These are phyloP conservation scores for Hystrix cristata DNA, from an alignment of 2,113 vertebrate genomes.

Conservation along the genomic window DNA sequence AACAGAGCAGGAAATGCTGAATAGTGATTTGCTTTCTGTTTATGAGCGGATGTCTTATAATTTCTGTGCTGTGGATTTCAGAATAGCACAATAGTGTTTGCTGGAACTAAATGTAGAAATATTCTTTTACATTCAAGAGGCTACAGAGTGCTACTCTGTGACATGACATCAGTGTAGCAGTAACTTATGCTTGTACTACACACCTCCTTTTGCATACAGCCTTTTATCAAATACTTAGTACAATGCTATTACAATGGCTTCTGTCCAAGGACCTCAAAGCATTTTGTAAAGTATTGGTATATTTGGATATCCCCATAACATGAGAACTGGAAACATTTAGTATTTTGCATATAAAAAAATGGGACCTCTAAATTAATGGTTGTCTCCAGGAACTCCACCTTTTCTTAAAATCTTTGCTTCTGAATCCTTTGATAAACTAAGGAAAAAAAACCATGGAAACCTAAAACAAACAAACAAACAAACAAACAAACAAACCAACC, in stretches of 20 bases:
- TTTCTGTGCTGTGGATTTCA: slow-evolving; percentile 80
- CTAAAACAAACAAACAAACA: background rate
- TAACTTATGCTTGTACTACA: slow-evolving; percentile 30
- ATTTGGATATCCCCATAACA: background rate
- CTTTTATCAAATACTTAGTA: slow-evolving; percentile 5
- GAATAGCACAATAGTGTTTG: slow-evolving; percentile 82
- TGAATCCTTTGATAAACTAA: slow-evolving; percentile 46
- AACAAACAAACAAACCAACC: background rate
- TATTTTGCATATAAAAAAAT: slow-evolving; percentile 38
- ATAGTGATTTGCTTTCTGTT: slow-evolving; percentile 83
- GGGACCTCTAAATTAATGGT: background rate
- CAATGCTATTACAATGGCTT: background rate
- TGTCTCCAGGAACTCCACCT: background rate
- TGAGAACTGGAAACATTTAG: background rate
- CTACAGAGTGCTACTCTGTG: slow-evolving; percentile 51
- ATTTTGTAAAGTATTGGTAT: slow-evolving; percentile 44
- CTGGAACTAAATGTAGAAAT: slow-evolving; percentile 80
- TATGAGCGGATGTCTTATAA: slow-evolving; percentile 82
- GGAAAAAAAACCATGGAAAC: slow-evolving; percentile 59
- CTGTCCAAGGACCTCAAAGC: slow-evolving; percentile 14
- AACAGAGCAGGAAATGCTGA: slow-evolving; percentile 83
- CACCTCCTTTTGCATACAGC: background rate
- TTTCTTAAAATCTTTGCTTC: slow-evolving; percentile 59
- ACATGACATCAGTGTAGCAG: slow-evolving; percentile 49
- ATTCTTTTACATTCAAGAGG: slow-evolving; percentile 74